These are phyloP conservation scores for Carassius gibelio DNA, from an alignment of 2,113 vertebrate genomes.

Conservation along the genomic window DNA sequence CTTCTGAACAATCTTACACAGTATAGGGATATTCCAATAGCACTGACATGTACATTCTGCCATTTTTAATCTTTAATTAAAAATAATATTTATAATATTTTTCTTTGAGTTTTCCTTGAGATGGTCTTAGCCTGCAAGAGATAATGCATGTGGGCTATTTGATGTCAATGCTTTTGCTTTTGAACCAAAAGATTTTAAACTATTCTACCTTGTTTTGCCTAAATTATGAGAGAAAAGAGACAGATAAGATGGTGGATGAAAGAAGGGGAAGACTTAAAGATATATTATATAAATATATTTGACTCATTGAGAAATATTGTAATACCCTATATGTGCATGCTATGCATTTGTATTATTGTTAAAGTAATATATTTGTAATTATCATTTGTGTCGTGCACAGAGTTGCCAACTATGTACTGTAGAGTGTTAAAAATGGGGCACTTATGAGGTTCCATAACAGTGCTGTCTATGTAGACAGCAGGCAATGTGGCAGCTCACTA, in stretches of 20 bases:
- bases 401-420: neutral
- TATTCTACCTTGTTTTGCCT: neutral
- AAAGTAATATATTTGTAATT: neutral
- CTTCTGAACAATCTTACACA: neutral
- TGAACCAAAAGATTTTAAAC: neutral
- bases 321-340: neutral
- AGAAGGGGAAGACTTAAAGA: too few relatives aligned
- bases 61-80: neutral
- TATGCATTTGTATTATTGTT: neutral
- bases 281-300: neutral
- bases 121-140: too few relatives aligned
- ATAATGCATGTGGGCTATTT: slow-evolving; percentile 1
- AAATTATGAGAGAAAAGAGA: neutral
- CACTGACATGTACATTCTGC: neutral
- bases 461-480: neutral
- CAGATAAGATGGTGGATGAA: too few relatives aligned
- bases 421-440: neutral
- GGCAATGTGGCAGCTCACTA: neutral
- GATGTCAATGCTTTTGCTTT: slow-evolving; percentile 11
- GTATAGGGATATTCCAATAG: neutral
- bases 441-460: neutral
- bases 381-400: neutral
- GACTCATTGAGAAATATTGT: neutral
- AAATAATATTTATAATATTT: neutral
- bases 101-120: neutral